Conservation (phyloP, 2,113 vertebrate genomes). For the Pontoporia blainvillei region DNA sequence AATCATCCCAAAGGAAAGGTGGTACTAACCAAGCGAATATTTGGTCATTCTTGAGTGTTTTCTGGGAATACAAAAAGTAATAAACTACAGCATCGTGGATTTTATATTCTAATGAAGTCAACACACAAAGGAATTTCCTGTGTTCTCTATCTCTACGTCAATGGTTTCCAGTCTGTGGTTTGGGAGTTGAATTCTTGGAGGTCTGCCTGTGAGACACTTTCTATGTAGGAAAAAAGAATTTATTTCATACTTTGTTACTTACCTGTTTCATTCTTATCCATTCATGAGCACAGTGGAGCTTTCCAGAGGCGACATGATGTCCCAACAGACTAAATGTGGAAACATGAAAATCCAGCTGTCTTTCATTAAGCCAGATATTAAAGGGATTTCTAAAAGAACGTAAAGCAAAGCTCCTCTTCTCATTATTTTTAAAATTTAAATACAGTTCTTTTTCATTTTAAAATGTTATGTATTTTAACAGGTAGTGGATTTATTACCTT, state of each 20-base stretch:
- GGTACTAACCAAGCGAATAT: background rate
- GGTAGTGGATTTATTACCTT: background rate
- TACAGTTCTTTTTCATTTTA: background rate
- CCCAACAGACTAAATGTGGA: background rate
- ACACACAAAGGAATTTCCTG: fast-evolving
- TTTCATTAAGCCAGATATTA: background rate
- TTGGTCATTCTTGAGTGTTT: background rate
- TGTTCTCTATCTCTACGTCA: background rate
- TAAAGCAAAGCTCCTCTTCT: background rate
- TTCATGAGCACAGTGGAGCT: background rate
- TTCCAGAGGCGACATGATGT: background rate
- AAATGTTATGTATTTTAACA: background rate
- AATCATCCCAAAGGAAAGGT: fast-evolving
- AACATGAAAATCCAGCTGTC: background rate
- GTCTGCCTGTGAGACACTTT: background rate
- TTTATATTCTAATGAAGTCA: background rate
- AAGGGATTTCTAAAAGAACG: background rate
- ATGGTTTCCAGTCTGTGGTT: too few relatives aligned
- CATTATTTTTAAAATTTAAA: background rate
- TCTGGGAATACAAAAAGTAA: background rate
- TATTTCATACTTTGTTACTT: background rate
- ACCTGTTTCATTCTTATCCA: background rate
- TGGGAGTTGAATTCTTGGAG: background rate
- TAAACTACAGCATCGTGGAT: too few relatives aligned
- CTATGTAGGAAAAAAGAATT: background rate